phyloP scores from a whole-genome alignment of 53 echinoderm and acorn worm genomes.

The Glandiceps talaboti region DNA sequence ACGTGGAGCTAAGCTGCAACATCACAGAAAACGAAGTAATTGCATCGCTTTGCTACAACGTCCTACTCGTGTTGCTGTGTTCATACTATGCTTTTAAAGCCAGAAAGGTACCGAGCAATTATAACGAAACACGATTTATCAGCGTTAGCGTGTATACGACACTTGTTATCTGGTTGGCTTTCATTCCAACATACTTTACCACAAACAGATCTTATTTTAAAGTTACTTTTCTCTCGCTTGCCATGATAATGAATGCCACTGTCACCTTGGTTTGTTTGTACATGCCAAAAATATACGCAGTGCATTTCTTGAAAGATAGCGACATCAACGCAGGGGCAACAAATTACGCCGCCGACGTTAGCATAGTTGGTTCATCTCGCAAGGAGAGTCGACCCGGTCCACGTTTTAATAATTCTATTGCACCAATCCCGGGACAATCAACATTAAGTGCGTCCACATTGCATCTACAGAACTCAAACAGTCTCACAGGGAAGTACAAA shows the following conservation, averaged over 20 bases:
- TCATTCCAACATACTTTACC: constrained; percentile 41
- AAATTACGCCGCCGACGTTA: neutral
- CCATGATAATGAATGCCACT: constrained; percentile 36
- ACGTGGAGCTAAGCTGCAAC: constrained; percentile 11
- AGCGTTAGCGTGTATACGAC: constrained; percentile 46
- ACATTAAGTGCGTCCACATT: neutral
- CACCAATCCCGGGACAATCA: neutral
- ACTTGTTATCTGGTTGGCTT: constrained; percentile 50
- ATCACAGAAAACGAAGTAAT: constrained; percentile 26
- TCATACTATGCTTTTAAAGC: constrained; percentile 43
- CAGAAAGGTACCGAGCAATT: constrained; percentile 58
- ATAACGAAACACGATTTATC: constrained; percentile 75
- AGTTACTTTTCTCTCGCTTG: constrained; percentile 35
- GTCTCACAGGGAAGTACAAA: too few relatives aligned
- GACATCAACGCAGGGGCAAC: neutral
- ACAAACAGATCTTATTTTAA: constrained; percentile 10
- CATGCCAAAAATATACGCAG: constrained; percentile 44
- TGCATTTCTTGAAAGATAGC: constrained; percentile 35
- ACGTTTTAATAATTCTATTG: neutral
- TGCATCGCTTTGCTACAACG: constrained; percentile 37
- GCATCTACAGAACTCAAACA: neutral
- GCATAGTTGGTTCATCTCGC: neutral
- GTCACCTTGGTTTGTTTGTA: constrained; percentile 41
- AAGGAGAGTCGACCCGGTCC: neutral
- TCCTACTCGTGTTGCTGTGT: constrained; percentile 33